Evolutionary conservation across 2,888 invertebrate genomes (phyloP), one percentile per base, ranked within the genome.

Genomic region (Amaurobius ferox): DNA sequence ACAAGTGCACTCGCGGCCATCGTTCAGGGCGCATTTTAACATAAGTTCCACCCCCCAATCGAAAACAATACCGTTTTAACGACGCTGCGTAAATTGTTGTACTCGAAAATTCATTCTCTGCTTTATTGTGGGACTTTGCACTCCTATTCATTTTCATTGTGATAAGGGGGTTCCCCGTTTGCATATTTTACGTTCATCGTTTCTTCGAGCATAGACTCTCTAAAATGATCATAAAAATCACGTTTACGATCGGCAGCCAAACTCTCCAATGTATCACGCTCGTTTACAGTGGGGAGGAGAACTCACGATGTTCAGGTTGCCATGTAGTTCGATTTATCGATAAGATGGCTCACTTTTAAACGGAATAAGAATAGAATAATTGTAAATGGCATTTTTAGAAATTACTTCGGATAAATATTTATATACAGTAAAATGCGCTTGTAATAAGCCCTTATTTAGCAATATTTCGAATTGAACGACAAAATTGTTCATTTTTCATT

Each of bases 181-280:
- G 83, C 83, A 85, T 85, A 77, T 78, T 85, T 85, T 77, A 77
- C 83, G 71, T 72, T 30, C 77, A 48, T 23, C 48, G 48, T 55
- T 30, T 68, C 77, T 72, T 85, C 66, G 30, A 72, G 77, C 67
- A 77, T 85, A 71, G 77, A 71, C 83, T 77, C 83, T 85, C 76
- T 85, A 72, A 85, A 85, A 67, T 55, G 83, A 85, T 72, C 83
- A 62, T 85, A 85, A 85, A 85, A 85, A 85, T 85, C 83, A 85
- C 77, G 83, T 85, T 85, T 85, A 85, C 72, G 83, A 85, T 77
- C 83, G 16, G 16, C 30, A 26, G 30, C n/a, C n/a, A n/a, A n/a
- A n/a, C n/a, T n/a, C n/a, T n/a, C n/a, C n/a, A 85, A 76, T 64
- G 48, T 66, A 29, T 28, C 30, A 11, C 35, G 74, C 62, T 77